Base-by-base conservation (phyloP, 2,113 vertebrate genomes). In the Caretta caretta region DNA sequence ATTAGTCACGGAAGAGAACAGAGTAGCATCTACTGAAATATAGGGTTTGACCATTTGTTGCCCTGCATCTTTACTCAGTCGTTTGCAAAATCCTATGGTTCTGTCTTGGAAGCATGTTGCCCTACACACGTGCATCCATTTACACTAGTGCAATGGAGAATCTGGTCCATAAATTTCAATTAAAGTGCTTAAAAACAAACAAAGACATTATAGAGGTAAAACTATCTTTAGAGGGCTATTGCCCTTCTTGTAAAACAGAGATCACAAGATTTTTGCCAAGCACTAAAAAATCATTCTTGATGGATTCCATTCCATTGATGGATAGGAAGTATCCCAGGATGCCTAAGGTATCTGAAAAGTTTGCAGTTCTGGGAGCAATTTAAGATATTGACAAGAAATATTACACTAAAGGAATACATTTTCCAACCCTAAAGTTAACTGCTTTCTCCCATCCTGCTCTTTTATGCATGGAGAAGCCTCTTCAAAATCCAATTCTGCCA, bases 1-100 rank as follows among this genome's bases (percentile, higher is more conserved):
- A 10, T 0, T 84, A 19, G 84, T 96, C 93, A 98, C 96, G 94
- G 86, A 80, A 1, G 6, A 83, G 90, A 92, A 69, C 3, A 57
- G 48, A 38, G 35, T 6, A 27, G 83, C 76, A 19, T 27, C 29
- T 69, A 4, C n/a, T 19, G 65, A 10, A 51, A 56, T 27, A 27
- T 14, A 35, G 25, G 9, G 35, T 62, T 16, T n/a, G 16, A 38
- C 8, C 20, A 80, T 35, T 57, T 48, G 29, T 8, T n/a, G 29
- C 38, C 57, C 54, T 51, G n/a, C 53, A 17, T 16, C 31, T 75
- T 54, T 49, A 65, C 29, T 35, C 65, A 69, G 35, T 69, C 65
- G n/a, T 69, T 65, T 16, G 50, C 17, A 69, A 69, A 69, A n/a
- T 14, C 17, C 65, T n/a, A 69, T 20, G 16, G 8, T n/a, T 69